Conservation (phyloP, 2,113 vertebrate species). For the Puffinus mauretanicus region DNA sequence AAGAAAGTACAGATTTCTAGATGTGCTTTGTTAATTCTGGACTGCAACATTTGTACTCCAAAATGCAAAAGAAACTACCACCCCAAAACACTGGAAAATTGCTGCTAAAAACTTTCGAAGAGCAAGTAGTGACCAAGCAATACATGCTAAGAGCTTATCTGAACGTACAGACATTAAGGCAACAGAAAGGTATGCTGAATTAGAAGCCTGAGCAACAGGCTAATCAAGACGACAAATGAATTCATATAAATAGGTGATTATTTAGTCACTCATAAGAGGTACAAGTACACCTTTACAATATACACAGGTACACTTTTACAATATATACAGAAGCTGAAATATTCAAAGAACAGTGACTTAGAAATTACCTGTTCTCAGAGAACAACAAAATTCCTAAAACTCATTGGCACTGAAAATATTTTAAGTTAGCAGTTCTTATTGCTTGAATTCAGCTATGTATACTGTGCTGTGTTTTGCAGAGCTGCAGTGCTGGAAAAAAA, state of each 20-base stretch:
- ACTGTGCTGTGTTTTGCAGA: neutral
- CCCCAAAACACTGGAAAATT: neutral
- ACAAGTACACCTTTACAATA: neutral
- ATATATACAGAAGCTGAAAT: neutral
- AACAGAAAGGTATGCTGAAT: neutral
- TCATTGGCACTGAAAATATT: neutral
- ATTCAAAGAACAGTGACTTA: neutral
- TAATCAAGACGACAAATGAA: neutral
- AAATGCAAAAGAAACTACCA: neutral
- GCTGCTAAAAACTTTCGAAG: accelerated
- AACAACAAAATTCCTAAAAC: neutral
- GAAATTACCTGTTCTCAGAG: neutral
- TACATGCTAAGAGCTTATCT: neutral
- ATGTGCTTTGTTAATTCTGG: neutral
- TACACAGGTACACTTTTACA: neutral
- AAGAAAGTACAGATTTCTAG: neutral
- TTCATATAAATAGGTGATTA: neutral
- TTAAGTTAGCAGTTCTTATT: neutral
- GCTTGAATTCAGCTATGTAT: neutral
- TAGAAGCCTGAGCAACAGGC: neutral
- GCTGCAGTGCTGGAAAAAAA: neutral
- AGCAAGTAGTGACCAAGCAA: neutral
- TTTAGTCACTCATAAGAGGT: neutral
- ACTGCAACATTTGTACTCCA: neutral
- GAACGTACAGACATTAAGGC: neutral